A percentile compares a stretch with the other conserved stretches of the same genome.
These are phyloP conservation scores for Crypturellus undulatus DNA, from an alignment of 2,113 vertebrate species.

Conservation along the genomic window DNA sequence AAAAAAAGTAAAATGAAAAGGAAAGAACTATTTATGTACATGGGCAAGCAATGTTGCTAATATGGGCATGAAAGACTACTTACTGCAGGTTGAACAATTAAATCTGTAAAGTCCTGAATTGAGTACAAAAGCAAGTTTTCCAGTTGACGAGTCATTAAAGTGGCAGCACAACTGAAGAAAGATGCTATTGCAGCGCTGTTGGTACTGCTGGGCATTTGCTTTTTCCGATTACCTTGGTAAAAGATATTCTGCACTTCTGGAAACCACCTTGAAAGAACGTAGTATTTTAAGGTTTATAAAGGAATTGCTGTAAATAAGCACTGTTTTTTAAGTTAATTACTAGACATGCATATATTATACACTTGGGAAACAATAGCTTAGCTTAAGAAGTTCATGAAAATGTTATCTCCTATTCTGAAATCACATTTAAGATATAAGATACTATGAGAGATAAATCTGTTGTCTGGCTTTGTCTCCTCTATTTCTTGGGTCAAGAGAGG, in stretches of 20 bases:
- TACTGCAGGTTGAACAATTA: conserved; percentile 84
- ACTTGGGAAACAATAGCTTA: not conserved
- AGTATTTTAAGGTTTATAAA: not conserved
- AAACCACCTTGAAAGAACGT: conserved; percentile 84
- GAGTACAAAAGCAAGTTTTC: conserved; percentile 84
- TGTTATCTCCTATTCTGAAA: not conserved
- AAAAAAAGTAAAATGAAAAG: not conserved
- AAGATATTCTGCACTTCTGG: conserved; percentile 86
- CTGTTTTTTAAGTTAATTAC: not conserved
- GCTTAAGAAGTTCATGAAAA: not conserved
- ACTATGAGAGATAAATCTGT: not conserved
- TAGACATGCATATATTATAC: not conserved
- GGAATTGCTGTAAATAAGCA: not conserved
- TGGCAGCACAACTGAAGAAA: conserved; percentile 85
- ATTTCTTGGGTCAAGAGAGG: not conserved
- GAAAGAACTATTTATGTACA: not conserved
- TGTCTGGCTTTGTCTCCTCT: not conserved
- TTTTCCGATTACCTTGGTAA: conserved; percentile 79
- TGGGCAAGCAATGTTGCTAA: not conserved
- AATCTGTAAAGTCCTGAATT: conserved; percentile 84
- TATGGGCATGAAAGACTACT: not conserved
- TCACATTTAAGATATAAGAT: not conserved
- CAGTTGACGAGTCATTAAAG: conserved; percentile 87
- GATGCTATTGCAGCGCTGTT: conserved; percentile 78
- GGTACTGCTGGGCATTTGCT: conserved; percentile 76